These are phyloP conservation scores for Lepidonotus clava DNA, from an alignment of 2,888 invertebrate species.

Conservation along the genomic window DNA sequence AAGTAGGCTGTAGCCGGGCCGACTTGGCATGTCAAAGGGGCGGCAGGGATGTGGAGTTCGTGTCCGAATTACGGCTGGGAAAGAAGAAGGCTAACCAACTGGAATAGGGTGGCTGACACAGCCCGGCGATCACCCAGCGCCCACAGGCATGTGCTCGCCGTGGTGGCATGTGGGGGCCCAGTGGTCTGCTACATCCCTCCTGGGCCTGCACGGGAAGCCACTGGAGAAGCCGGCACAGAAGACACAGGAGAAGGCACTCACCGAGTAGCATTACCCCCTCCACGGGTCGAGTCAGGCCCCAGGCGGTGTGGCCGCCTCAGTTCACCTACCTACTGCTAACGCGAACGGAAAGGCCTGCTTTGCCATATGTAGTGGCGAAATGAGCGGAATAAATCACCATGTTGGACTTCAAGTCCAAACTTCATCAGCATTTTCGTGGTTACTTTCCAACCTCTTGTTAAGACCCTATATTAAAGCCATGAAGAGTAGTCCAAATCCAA, in stretches of 20 bases:
- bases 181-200: background rate
- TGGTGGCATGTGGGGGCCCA: background rate
- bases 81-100: constrained; percentile 20
- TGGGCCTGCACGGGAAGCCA: background rate
- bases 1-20: background rate
- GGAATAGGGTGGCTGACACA: constrained; percentile 22
- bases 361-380: too few relatives aligned
- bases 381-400: too few relatives aligned
- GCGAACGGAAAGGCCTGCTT: too few relatives aligned
- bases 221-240: background rate
- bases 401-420: too few relatives aligned
- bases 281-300: background rate
- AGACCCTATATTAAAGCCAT: too few relatives aligned
- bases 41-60: background rate
- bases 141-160: background rate
- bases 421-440: too few relatives aligned
- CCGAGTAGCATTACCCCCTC: constrained; percentile 5
- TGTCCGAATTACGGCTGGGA: background rate
- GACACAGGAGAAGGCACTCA: constrained; percentile 19
- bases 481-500: too few relatives aligned
- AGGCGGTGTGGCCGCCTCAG: background rate
- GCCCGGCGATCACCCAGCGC: background rate
- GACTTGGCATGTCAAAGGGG: background rate
- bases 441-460: too few relatives aligned
- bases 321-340: too few relatives aligned